Evolutionary conservation across 1,140 invertebrate species (phyloP).

Genomic region (Caenorhabditis latens): DNA sequence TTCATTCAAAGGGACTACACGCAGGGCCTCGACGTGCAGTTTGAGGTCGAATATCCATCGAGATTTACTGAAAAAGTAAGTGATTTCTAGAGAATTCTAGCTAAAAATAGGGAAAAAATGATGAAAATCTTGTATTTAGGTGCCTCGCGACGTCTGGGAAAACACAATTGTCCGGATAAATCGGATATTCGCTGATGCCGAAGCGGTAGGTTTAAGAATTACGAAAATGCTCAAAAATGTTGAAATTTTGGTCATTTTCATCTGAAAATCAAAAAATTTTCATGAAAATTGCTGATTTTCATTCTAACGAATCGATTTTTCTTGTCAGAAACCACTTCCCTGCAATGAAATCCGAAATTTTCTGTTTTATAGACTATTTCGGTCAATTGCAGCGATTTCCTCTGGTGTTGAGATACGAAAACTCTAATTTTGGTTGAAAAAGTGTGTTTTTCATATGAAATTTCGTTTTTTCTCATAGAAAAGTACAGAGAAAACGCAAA

Average conservation of each 20-base stretch:
- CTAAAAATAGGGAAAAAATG: too few species aligned
- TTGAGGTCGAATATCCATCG: conserved; percentile 29
- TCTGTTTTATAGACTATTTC: too few species aligned
- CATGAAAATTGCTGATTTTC: background rate
- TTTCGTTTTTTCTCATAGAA: too few species aligned
- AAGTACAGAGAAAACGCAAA: too few species aligned
- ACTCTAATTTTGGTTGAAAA: too few species aligned
- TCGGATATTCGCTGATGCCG: conserved; percentile 51
- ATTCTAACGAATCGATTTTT: background rate
- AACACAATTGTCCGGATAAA: conserved; percentile 51
- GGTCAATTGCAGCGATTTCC: too few species aligned
- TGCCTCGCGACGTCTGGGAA: conserved; percentile 44
- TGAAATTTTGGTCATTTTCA: background rate
- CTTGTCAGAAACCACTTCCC: too few species aligned
- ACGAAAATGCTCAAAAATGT: too few species aligned
- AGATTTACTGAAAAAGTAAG: conserved; percentile 31
- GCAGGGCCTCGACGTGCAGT: conserved; percentile 39
- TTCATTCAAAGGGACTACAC: conserved; percentile 52
- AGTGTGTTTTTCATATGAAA: too few species aligned
- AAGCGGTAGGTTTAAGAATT: conserved; percentile 29
- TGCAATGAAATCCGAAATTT: too few species aligned
- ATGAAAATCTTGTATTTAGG: background rate
- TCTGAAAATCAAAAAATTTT: background rate
- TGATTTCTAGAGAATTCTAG: background rate
- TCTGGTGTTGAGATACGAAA: too few species aligned